Conservation (phyloP, 2,888 invertebrate species). For the Seira musarum region DNA sequence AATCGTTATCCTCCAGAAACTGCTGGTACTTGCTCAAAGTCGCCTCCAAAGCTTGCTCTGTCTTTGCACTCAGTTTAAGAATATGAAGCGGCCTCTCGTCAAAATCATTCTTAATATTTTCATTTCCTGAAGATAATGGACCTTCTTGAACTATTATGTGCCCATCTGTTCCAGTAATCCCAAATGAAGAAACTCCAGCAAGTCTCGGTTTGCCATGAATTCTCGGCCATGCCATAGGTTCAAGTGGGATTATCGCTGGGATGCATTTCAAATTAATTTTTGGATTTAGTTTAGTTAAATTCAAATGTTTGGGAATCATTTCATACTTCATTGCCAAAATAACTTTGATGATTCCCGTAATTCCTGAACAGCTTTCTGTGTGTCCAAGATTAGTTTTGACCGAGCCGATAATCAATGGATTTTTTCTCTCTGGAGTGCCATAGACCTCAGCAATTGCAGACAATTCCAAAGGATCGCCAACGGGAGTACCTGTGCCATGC, state of each 20-base stretch:
- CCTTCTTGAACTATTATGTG: slow-evolving; percentile 16
- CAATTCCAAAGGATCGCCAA: slow-evolving; percentile 56
- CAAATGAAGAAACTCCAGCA: slow-evolving; percentile 54
- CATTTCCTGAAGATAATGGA: background rate
- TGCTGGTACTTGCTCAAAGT: background rate
- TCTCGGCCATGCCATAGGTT: slow-evolving; percentile 29
- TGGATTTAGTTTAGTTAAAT: slow-evolving; percentile 55
- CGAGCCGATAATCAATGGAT: slow-evolving; percentile 47
- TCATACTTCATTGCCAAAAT: slow-evolving; percentile 57
- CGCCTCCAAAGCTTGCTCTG: background rate
- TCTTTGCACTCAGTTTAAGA: slow-evolving; percentile 22
- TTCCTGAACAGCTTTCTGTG: slow-evolving; percentile 40
- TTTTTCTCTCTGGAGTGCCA: background rate
- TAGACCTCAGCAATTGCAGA: slow-evolving; percentile 49
- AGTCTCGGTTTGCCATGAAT: slow-evolving; percentile 16
- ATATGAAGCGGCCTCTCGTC: slow-evolving; percentile 13
- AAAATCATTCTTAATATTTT: background rate
- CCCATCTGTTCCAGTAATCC: slow-evolving; percentile 53
- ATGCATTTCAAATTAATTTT: slow-evolving; percentile 58
- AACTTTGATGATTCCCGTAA: slow-evolving; percentile 43
- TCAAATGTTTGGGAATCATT: slow-evolving; percentile 55
- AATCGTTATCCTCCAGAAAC: background rate
- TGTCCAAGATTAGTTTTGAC: slow-evolving; percentile 48
- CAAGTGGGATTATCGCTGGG: slow-evolving; percentile 59
- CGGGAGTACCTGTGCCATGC: slow-evolving; percentile 34